Conservation (phyloP, 2,797 vertebrate genomes). For the Avahi laniger region DNA sequence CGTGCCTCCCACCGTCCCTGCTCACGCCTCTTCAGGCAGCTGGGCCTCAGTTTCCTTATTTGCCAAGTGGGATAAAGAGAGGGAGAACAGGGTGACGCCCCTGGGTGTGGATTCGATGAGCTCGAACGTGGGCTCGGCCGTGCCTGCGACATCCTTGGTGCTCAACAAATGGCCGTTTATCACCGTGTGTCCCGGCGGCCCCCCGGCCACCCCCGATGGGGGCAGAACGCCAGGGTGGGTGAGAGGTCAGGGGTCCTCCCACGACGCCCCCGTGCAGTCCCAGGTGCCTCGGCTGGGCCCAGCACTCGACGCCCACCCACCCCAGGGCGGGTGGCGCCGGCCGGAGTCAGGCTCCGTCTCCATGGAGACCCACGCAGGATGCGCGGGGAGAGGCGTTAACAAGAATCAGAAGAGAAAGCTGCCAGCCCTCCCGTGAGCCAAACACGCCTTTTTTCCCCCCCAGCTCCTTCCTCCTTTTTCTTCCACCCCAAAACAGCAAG, state of each 20-base stretch:
- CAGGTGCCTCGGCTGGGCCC: not conserved
- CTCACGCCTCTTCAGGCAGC: fast-evolving
- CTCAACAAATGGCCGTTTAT: too few relatives aligned
- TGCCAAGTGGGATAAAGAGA: not conserved
- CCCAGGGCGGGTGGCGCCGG: not conserved
- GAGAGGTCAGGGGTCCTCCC: too few relatives aligned
- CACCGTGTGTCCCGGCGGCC: not conserved
- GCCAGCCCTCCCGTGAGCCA: not conserved
- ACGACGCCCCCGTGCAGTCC: too few relatives aligned
- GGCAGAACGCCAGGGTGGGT: not conserved
- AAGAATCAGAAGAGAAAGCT: not conserved
- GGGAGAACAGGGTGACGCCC: not conserved
- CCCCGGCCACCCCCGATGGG: not conserved
- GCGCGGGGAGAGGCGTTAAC: not conserved
- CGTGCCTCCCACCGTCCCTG: not conserved
- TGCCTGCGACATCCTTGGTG: not conserved
- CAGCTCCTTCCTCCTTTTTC: not conserved
- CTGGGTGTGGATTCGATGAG: not conserved
- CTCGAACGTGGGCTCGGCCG: not conserved
- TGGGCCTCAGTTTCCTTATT: not conserved
- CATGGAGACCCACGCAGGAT: conserved; percentile 8
- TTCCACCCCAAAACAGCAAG: not conserved
- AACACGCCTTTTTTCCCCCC: not conserved
- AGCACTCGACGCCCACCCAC: not conserved
- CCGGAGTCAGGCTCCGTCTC: not conserved